Base-by-base conservation (phyloP, 1,140 invertebrate species). In the Adelges cooleyi region DNA sequence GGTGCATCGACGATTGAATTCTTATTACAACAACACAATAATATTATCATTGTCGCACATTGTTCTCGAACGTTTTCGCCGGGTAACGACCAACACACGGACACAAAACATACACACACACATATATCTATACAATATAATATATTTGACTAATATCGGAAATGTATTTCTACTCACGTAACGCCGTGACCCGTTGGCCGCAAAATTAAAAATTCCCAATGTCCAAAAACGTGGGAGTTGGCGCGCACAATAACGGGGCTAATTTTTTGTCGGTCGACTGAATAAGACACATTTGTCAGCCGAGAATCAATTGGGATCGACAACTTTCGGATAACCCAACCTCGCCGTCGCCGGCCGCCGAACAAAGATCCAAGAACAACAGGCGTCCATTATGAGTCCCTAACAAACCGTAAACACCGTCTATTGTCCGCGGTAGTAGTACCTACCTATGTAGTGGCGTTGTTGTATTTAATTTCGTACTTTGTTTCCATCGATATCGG, bases 121-220 rank as follows among this genome's bases (percentile, higher is more conserved):
- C n/a, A n/a, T n/a, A n/a, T n/a, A n/a, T n/a, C n/a, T n/a, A 33
- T 11, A 33, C 11, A 33, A 33, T 33, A 33, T 33, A 33, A 33
- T 11, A 3, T n/a, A 27, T 62, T 62, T 62, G 18, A 62, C 42
- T 62, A 62, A 62, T 62, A 33, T 62, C 25, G 11, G 29, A 62
- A 62, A 33, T 48, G 5, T 48, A n/a, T 62, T 62, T 62, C 56
- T 29, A 46, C 13, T 46, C 56, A 62, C 56, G 56, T 62, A 51
- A 62, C 5, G 20, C 23, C 9, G n/a, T 62, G 56, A 62, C 56
- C 56, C 42, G 56, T 20, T 62, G 56, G 56, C 56, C 56, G 56
- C 56, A 62, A 62, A 62, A 62, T 62, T 62, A 62, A 62, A 62
- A 62, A 62, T 62, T 62, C 56, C 20, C 25, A 22, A 62, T 42